phyloP scores from a whole-genome alignment of 2,113 vertebrate genomes.

The Elgaria multicarinata region DNA sequence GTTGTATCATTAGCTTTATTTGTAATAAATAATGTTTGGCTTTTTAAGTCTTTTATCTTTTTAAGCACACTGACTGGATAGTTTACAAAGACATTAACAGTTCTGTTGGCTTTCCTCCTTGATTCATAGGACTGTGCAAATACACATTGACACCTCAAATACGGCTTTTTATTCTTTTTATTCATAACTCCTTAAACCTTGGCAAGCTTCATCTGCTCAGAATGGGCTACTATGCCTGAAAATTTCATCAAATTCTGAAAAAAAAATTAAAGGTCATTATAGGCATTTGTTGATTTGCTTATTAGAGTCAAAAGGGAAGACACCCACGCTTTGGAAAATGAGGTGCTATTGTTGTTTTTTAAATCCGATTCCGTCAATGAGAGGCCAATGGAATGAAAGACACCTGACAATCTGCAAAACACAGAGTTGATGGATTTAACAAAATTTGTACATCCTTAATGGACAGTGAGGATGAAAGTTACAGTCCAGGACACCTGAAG shows the following conservation, averaged over 20 bases:
- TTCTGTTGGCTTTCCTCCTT: not conserved
- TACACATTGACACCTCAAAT: too few relatives aligned
- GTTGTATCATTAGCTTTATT: not conserved
- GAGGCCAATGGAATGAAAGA: too few relatives aligned
- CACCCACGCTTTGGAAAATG: not conserved
- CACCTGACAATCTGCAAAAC: too few relatives aligned
- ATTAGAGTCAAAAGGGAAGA: not conserved
- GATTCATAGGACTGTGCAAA: too few relatives aligned
- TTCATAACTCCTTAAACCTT: not conserved
- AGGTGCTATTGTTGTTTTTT: not conserved
- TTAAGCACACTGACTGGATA: not conserved
- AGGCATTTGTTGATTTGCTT: not conserved
- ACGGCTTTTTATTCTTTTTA: too few relatives aligned
- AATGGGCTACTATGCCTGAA: not conserved
- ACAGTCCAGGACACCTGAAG: not conserved
- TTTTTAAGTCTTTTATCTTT: not conserved
- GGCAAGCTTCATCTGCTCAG: not conserved
- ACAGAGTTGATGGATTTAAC: too few relatives aligned
- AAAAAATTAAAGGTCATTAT: not conserved
- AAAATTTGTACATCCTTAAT: too few relatives aligned
- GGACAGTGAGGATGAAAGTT: too few relatives aligned
- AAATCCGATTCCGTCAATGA: too few relatives aligned
- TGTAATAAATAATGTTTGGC: not conserved
- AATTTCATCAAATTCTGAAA: not conserved
- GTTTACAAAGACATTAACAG: not conserved